A percentile compares a stretch with the other conserved stretches of the same genome.
Conservation (phyloP, 2,797 vertebrate genomes). For the Merluccius polli region DNA sequence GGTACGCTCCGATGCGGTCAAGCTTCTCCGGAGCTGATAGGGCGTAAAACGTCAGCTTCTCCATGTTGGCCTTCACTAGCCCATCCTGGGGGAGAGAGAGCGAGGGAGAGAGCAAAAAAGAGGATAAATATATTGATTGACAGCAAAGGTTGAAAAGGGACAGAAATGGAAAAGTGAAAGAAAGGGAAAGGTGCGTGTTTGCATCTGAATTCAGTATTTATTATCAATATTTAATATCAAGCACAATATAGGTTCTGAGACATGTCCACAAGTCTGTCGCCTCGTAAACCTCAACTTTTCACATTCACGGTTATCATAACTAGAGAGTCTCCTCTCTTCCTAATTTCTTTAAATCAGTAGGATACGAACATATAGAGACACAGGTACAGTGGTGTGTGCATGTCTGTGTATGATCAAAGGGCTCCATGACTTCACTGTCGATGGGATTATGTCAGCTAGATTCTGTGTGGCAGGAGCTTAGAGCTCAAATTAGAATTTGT, state of each 20-base stretch:
- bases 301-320: background rate
- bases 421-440: slow-evolving; percentile 23
- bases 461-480: slow-evolving; percentile 13
- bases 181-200: background rate
- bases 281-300: background rate
- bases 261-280: background rate
- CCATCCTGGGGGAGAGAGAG: slow-evolving; percentile 82
- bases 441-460: slow-evolving; percentile 27
- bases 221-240: slow-evolving; percentile 2
- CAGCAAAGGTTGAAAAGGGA: background rate
- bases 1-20: slow-evolving; percentile 92
- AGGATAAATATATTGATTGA: background rate
- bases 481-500: slow-evolving; percentile 26
- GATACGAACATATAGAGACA: too few species aligned
- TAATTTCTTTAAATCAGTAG: too few species aligned
- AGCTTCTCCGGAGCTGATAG: slow-evolving; percentile 95
- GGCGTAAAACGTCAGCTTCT: slow-evolving; percentile 96
- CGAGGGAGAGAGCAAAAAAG: background rate
- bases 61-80: slow-evolving; percentile 96
- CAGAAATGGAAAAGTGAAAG: background rate
- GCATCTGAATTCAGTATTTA: background rate
- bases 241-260: background rate
- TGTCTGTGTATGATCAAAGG: slow-evolving; percentile 16
- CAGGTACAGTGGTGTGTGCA: too few species aligned
- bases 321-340: too few species aligned